Evolutionary conservation across 2,888 invertebrate genomes (phyloP).

Genomic region (Formica aserva): DNA sequence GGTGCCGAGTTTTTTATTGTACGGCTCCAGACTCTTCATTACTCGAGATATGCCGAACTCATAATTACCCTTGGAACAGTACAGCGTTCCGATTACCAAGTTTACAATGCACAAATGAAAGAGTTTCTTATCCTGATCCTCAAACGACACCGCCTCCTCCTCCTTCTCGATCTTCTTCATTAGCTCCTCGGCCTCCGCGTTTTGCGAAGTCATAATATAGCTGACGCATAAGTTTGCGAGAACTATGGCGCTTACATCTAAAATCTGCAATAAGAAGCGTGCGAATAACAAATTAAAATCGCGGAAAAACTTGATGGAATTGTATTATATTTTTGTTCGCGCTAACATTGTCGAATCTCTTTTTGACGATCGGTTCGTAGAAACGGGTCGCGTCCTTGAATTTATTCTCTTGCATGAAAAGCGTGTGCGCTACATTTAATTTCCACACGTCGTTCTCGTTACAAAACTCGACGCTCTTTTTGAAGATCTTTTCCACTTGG

Average conservation of each 20-base stretch:
- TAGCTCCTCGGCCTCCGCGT: conserved; percentile 99
- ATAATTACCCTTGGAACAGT: conserved; percentile 99
- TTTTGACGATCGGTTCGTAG: conserved; percentile 98
- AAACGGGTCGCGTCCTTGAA: conserved; percentile 99
- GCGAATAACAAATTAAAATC: not conserved
- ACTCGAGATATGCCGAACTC: conserved; percentile 99
- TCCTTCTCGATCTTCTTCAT: conserved; percentile 99
- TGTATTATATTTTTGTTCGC: not conserved
- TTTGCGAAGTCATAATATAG: conserved; percentile 99
- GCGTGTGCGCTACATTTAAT: conserved; percentile 98
- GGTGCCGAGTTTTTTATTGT: conserved; percentile 97
- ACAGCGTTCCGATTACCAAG: conserved; percentile 98
- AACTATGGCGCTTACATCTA: conserved; percentile 98
- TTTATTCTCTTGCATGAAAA: conserved; percentile 99
- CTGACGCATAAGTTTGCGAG: conserved; percentile 99
- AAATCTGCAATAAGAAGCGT: conserved; percentile 87
- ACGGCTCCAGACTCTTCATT: conserved; percentile 98
- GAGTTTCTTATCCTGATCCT: conserved; percentile 96
- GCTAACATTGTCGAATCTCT: conserved; percentile 94
- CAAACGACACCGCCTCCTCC: conserved; percentile 96
- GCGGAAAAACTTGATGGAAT: not conserved
- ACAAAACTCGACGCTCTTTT: conserved; percentile 99
- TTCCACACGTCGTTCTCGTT: conserved; percentile 99
- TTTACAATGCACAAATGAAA: conserved; percentile 99
- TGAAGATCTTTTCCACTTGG: conserved; percentile 98